Conservation (phyloP, 2,113 vertebrate genomes). For the Piaya cayana region DNA sequence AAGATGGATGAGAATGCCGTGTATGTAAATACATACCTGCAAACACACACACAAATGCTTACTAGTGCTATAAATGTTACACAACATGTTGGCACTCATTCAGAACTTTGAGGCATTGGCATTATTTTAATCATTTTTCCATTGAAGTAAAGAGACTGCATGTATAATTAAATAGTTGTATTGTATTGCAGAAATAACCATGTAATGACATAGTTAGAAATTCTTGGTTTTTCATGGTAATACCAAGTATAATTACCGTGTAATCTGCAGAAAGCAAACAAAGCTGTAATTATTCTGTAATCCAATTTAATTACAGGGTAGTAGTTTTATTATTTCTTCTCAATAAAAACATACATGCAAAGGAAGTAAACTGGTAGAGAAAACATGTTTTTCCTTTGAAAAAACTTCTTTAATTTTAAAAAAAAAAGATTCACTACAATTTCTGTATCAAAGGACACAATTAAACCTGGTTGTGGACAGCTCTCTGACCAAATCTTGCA, state of each 20-base stretch:
- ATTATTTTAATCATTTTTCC: conserved; percentile 80
- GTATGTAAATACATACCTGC: neutral
- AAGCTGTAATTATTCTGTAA: conserved; percentile 80
- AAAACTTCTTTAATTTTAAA: neutral
- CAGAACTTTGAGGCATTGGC: conserved; percentile 74
- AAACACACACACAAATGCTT: neutral
- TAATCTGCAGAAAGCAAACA: conserved; percentile 82
- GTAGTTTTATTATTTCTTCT: conserved; percentile 72
- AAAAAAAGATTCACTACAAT: neutral
- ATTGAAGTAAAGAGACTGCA: conserved; percentile 76
- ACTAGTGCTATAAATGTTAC: conserved; percentile 49
- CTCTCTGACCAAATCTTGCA: neutral
- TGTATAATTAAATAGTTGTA: conserved; percentile 80
- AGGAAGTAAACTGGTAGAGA: conserved; percentile 37
- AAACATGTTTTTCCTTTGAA: conserved; percentile 22
- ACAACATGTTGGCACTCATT: conserved; percentile 69
- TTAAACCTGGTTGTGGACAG: neutral
- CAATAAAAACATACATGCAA: conserved; percentile 70
- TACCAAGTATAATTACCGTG: conserved; percentile 81
- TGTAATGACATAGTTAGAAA: conserved; percentile 81
- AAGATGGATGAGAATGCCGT: neutral
- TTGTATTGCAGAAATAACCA: conserved; percentile 81
- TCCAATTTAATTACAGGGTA: conserved; percentile 81
- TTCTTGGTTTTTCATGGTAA: conserved; percentile 83
- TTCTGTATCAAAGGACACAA: neutral